phyloP scores from a whole-genome alignment of 1,140 invertebrate genomes.

The Pseudomyrmex dendroicus region DNA sequence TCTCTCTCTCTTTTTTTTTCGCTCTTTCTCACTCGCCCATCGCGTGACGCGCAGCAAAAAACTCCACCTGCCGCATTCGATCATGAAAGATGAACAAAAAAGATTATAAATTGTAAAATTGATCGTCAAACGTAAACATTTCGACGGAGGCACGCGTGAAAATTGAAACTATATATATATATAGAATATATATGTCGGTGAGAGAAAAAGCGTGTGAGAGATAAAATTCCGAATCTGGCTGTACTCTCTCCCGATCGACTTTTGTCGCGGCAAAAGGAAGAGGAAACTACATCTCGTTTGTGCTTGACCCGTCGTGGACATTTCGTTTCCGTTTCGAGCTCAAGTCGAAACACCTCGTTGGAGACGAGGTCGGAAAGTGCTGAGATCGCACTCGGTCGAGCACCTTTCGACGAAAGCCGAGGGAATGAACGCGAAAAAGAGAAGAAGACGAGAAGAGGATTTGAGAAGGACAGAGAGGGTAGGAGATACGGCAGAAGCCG shows the following conservation, averaged over 20 bases:
- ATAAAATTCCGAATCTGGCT: neutral
- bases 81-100: neutral
- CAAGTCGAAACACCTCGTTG: slow-evolving; percentile 39
- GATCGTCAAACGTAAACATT: too few relatives aligned
- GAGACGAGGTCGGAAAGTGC: slow-evolving; percentile 66
- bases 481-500: too few relatives aligned
- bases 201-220: neutral
- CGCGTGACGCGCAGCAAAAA: neutral
- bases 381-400: slow-evolving; percentile 70
- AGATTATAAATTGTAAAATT: neutral
- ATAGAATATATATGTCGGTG: neutral
- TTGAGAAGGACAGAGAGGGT: neutral
- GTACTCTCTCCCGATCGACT: slow-evolving; percentile 22
- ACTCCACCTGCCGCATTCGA: neutral
- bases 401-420: slow-evolving; percentile 47
- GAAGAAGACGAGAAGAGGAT: neutral
- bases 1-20: too few relatives aligned
- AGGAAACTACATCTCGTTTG: slow-evolving; percentile 18
- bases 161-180: too few relatives aligned
- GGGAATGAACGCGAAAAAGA: slow-evolving; percentile 8
- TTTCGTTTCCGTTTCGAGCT: slow-evolving; percentile 65
- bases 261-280: neutral
- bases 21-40: neutral
- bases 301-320: slow-evolving; percentile 55
- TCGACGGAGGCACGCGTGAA: too few relatives aligned